phyloP scores from a whole-genome alignment of 2,888 invertebrate species.

The Tryphoninae sp. region DNA sequence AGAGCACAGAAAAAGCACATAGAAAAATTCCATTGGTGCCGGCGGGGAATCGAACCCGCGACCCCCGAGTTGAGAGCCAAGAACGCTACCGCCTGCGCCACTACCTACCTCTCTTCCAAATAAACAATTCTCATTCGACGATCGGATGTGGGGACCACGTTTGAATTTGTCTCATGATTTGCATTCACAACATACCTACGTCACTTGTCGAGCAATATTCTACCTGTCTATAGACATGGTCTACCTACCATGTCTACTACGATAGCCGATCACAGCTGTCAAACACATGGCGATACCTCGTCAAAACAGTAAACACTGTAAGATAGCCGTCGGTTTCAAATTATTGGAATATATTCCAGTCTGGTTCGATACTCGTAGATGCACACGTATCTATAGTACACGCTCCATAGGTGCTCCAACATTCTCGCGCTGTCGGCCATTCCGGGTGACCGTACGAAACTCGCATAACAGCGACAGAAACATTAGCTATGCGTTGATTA shows the following conservation, averaged over 20 bases:
- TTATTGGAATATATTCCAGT: conserved; percentile 40
- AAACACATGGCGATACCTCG: conserved; percentile 4
- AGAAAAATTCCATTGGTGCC: too few species aligned
- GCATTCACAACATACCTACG: too few species aligned
- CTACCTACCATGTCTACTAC: neutral
- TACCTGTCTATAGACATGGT: neutral
- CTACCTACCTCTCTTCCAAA: too few species aligned
- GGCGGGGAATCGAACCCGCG: too few species aligned
- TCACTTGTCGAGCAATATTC: too few species aligned
- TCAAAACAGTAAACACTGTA: conserved; percentile 43
- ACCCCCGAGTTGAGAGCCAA: too few species aligned
- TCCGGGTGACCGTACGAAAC: conserved; percentile 29
- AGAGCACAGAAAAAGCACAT: too few species aligned
- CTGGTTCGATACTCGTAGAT: neutral
- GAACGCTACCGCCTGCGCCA: too few species aligned
- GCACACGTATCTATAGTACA: neutral
- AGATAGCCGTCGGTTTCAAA: conserved; percentile 36
- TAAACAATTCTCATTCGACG: neutral
- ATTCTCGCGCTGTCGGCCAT: neutral
- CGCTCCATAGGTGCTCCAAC: neutral
- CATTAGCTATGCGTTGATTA: conserved; percentile 57
- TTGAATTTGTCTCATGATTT: too few species aligned
- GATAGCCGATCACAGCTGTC: conserved; percentile 17
- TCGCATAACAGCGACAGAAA: conserved; percentile 35
- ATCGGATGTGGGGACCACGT: too few species aligned